phyloP scores from a whole-genome alignment of 2,888 invertebrate species.

The Tipula vernalis region DNA sequence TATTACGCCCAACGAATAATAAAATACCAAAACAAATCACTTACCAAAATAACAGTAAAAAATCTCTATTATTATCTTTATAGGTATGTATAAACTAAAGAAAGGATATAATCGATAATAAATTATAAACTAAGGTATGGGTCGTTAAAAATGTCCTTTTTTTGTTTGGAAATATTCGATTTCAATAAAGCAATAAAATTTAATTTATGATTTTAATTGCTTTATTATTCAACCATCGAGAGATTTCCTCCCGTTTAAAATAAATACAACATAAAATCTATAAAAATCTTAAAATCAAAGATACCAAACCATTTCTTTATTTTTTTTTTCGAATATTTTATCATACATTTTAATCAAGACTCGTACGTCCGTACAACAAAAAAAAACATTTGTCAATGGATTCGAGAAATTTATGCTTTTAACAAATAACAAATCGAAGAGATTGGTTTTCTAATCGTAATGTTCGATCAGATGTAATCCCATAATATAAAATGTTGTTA shows the following conservation, averaged over 20 bases:
- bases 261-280: background rate
- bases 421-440: background rate
- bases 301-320: background rate
- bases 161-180: background rate
- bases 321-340: background rate
- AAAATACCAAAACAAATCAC: background rate
- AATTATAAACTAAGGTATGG: background rate
- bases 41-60: background rate
- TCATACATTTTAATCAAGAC: background rate
- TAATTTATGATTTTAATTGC: slow-evolving; percentile 4
- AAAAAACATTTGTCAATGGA: background rate
- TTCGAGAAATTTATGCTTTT: background rate
- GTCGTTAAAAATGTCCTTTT: background rate
- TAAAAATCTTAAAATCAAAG: background rate
- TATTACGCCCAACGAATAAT: background rate
- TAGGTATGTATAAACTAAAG: background rate
- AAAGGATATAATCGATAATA: background rate
- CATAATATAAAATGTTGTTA: background rate
- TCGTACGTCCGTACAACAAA: background rate
- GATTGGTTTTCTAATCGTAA: background rate
- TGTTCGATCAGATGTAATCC: background rate
- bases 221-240: background rate
- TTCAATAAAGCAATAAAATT: background rate
- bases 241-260: background rate
- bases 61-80: background rate